These are phyloP conservation scores for Platynereis dumerilii DNA, from an alignment of 2,888 invertebrate genomes.

Conservation along the genomic window DNA sequence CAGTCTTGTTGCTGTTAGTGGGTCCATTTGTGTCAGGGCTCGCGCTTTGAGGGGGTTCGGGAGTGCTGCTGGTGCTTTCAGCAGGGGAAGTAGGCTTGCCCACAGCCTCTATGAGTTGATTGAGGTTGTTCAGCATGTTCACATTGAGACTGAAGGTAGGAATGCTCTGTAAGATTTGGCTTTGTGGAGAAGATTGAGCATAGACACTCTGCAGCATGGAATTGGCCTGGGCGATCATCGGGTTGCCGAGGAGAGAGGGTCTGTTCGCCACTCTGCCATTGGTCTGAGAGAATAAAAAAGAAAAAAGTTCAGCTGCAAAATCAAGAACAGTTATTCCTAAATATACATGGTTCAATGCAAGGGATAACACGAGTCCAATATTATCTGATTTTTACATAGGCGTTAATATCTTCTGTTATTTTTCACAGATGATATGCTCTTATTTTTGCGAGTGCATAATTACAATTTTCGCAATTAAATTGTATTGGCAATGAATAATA, in stretches of 20 bases:
- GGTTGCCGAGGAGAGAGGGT: conserved; percentile 62
- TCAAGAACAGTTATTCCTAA: too few relatives aligned
- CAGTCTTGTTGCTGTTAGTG: conserved; percentile 6
- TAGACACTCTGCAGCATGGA: conserved; percentile 64
- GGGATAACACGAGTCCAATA: too few relatives aligned
- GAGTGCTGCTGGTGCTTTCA: too few relatives aligned
- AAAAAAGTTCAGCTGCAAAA: background rate
- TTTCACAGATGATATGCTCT: too few relatives aligned
- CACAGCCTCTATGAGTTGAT: conserved; percentile 4
- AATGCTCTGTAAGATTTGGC: background rate
- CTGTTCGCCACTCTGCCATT: conserved; percentile 5
- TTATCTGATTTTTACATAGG: too few relatives aligned
- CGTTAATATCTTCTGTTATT: too few relatives aligned
- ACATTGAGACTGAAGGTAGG: conserved; percentile 2
- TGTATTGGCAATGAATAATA: too few relatives aligned
- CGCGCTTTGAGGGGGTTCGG: background rate
- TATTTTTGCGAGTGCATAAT: too few relatives aligned
- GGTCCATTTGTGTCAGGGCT: background rate
- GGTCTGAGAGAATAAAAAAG: background rate
- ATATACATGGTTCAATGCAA: too few relatives aligned
- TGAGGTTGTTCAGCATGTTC: conserved; percentile 24
- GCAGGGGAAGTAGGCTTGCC: background rate
- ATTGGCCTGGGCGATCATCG: conserved; percentile 54
- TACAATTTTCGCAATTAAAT: too few relatives aligned
- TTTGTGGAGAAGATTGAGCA: background rate